These are phyloP conservation scores for Spatula versicolor DNA, from an alignment of 2,797 vertebrate species.

Conservation along the genomic window DNA sequence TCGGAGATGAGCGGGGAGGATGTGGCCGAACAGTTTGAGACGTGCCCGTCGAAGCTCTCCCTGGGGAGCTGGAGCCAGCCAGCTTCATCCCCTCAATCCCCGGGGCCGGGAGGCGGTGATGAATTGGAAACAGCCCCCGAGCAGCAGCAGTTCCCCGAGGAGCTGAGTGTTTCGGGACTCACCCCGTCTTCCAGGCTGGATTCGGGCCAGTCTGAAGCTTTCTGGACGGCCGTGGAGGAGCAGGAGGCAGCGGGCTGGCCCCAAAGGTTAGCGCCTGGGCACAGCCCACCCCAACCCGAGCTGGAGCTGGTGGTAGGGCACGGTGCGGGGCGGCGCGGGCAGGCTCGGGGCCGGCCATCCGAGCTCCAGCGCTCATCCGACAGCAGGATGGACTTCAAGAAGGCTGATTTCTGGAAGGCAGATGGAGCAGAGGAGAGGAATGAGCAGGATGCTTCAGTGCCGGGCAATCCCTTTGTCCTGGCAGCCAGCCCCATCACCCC, in stretches of 20 bases:
- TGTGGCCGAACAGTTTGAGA: conserved; percentile 22
- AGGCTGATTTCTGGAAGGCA: conserved; percentile 68
- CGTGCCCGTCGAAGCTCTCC: neutral
- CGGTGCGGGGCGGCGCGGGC: neutral
- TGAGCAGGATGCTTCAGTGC: neutral
- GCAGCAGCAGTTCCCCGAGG: neutral
- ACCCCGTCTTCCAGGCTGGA: neutral
- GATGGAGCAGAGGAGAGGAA: neutral
- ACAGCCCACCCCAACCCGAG: neutral
- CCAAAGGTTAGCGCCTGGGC: neutral
- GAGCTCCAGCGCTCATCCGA: neutral
- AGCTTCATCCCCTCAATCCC: neutral
- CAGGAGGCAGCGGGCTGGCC: neutral
- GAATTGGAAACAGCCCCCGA: neutral
- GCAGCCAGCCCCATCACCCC: conserved; percentile 10
- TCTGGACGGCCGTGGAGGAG: conserved; percentile 62
- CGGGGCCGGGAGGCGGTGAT: neutral
- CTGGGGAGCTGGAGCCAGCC: conserved; percentile 9
- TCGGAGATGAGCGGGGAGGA: neutral
- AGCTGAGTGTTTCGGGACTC: neutral
- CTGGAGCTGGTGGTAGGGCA: rapidly evolving
- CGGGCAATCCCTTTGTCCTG: conserved; percentile 67
- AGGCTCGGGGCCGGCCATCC: neutral
- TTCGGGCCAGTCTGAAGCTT: neutral
- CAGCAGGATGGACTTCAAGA: conserved; percentile 64